These are phyloP conservation scores for Ceratina japonica DNA, from an alignment of 1,140 invertebrate species.

Conservation along the genomic window DNA sequence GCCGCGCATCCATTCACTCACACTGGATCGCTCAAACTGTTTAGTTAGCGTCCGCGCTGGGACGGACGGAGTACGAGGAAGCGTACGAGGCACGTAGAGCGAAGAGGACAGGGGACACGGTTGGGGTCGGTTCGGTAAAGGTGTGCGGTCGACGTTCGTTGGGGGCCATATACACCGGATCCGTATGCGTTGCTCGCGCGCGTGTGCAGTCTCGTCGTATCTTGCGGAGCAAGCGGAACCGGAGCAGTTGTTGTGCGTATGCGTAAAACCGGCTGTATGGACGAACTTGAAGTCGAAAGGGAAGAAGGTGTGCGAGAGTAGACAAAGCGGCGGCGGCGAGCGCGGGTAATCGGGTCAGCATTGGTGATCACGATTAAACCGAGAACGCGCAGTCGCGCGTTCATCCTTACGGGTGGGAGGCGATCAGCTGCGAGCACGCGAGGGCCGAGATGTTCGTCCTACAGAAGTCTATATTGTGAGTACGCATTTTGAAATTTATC, in stretches of 20 bases:
- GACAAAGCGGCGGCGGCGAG: constrained; percentile 37
- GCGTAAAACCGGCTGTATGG: constrained; percentile 11
- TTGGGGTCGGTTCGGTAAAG: not conserved
- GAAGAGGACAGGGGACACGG: constrained; percentile 10
- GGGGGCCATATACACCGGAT: not conserved
- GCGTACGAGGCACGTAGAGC: not conserved
- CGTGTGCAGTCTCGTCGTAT: constrained; percentile 24
- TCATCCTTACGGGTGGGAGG: constrained; percentile 68
- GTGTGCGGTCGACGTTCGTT: constrained; percentile 4
- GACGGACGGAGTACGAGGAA: too few relatives aligned
- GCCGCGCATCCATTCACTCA: constrained; percentile 6
- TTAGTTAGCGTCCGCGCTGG: not conserved
- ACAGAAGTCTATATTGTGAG: constrained; percentile 76
- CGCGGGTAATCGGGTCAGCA: constrained; percentile 21
- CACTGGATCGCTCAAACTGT: not conserved
- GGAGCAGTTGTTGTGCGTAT: constrained; percentile 12
- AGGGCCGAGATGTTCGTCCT: constrained; percentile 73
- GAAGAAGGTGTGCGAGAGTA: constrained; percentile 25
- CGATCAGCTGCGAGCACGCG: constrained; percentile 73
- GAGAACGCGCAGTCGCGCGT: constrained; percentile 73
- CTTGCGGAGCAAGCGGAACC: too few relatives aligned
- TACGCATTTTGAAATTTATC: constrained; percentile 56
- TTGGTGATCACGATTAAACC: constrained; percentile 30
- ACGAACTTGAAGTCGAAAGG: constrained; percentile 18
- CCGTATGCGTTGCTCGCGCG: not conserved